These are phyloP conservation scores for Oncorhynchus tshawytscha DNA, from an alignment of 2,113 vertebrate species.

Conservation along the genomic window DNA sequence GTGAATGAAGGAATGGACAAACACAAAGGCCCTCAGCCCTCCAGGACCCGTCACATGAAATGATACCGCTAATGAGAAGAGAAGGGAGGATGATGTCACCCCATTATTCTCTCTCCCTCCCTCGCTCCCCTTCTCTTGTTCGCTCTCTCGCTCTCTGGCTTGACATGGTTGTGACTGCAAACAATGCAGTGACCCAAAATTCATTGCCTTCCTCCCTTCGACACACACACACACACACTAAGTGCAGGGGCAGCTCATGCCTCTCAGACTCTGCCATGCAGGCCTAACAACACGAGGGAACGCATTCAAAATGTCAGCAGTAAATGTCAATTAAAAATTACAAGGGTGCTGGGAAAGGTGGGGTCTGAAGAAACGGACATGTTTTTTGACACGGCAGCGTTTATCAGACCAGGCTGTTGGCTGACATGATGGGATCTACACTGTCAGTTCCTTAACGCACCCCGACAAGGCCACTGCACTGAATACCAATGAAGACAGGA, in stretches of 20 bases:
- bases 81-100: constrained; percentile 60
- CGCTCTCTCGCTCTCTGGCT: constrained; percentile 37
- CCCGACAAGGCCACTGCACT: constrained; percentile 68
- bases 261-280: constrained; percentile 48
- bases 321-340: constrained; percentile 91
- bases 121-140: not conserved
- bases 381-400: constrained; percentile 75
- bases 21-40: constrained; percentile 50
- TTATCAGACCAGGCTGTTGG: constrained; percentile 77
- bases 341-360: constrained; percentile 79
- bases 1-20: constrained; percentile 42
- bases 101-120: constrained; percentile 44
- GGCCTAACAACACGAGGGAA: constrained; percentile 51
- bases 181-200: constrained; percentile 56
- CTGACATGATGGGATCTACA: constrained; percentile 76
- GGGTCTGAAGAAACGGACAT: constrained; percentile 76
- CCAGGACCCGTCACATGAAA: constrained; percentile 33
- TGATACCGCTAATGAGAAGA: constrained; percentile 53
- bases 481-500: constrained; percentile 74
- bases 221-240: not conserved
- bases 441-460: constrained; percentile 78
- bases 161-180: constrained; percentile 58
- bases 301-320: constrained; percentile 82
- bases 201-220: constrained; percentile 12
- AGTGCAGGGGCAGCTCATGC: constrained; percentile 27